phyloP scores from a whole-genome alignment of 2,888 invertebrate species.

The Peribatodes rhomboidaria region DNA sequence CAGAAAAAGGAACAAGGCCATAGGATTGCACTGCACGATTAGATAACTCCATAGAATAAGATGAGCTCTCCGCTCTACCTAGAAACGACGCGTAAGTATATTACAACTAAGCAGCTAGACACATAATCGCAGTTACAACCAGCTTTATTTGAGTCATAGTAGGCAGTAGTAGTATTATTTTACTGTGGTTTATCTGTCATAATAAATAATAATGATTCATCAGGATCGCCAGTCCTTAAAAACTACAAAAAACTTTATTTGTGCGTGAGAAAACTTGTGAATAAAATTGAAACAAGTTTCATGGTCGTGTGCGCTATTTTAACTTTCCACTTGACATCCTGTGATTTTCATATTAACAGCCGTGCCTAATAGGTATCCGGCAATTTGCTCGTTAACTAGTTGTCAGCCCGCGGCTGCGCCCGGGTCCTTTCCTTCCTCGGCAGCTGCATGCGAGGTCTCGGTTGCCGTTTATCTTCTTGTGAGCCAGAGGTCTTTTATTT shows the following conservation, averaged over 20 bases:
- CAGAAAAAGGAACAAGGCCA: conserved; percentile 30
- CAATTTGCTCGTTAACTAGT: conserved; percentile 46
- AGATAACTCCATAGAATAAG: conserved; percentile 26
- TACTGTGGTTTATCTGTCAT: conserved; percentile 18
- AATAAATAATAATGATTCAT: conserved; percentile 20
- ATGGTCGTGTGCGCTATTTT: conserved; percentile 38
- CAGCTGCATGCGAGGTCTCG: conserved; percentile 12
- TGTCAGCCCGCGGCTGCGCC: conserved; percentile 35
- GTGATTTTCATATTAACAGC: conserved; percentile 50
- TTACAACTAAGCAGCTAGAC: neutral
- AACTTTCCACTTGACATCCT: conserved; percentile 49
- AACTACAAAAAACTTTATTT: neutral
- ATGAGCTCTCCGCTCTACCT: conserved; percentile 13
- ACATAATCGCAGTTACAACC: neutral
- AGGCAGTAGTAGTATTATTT: conserved; percentile 15
- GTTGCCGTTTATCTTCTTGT: neutral
- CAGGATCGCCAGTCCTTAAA: conserved; percentile 4
- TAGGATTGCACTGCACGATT: conserved; percentile 24
- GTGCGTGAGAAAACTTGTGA: conserved; percentile 19
- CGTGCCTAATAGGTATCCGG: conserved; percentile 47
- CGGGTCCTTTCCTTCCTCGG: conserved; percentile 17
- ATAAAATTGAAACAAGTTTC: conserved; percentile 39
- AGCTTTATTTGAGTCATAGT: conserved; percentile 22
- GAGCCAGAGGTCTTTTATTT: no score
- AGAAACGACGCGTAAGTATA: neutral